Evolutionary conservation across 1,140 invertebrate genomes (phyloP).

Genomic region (Drosophila oshimai): DNA sequence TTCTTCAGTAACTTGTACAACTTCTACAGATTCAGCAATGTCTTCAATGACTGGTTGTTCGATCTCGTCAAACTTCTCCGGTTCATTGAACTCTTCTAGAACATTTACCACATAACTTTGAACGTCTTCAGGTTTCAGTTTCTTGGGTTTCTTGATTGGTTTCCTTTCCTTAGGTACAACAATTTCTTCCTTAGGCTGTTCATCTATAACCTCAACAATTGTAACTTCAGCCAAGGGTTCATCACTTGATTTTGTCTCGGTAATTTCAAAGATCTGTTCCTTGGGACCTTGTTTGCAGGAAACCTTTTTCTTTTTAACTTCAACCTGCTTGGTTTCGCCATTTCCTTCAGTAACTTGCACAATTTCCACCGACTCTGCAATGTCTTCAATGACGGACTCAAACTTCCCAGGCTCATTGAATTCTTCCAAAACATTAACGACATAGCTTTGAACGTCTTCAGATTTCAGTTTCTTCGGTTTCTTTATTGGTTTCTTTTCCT

Average conservation of each 20-base stretch:
- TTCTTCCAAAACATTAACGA: conserved; percentile 42
- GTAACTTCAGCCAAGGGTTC: conserved; percentile 17
- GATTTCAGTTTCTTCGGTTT: conserved; percentile 56
- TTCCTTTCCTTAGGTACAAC: not conserved
- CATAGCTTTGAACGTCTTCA: conserved; percentile 37
- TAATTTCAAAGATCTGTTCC: conserved; percentile 56
- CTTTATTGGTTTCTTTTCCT: conserved; percentile 26
- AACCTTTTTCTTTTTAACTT: conserved; percentile 53
- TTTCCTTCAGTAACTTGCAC: conserved; percentile 16
- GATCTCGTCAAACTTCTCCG: no score
- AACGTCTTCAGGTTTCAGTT: conserved; percentile 49
- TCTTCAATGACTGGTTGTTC: conserved; percentile 46
- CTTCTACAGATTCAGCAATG: conserved; percentile 32
- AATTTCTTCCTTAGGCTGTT: not conserved
- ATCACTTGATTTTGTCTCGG: conserved; percentile 20
- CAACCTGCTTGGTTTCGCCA: conserved; percentile 37
- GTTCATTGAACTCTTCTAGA: conserved; percentile 34
- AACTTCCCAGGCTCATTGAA: conserved; percentile 25
- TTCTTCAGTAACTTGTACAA: conserved; percentile 8
- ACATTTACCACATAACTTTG: conserved; percentile 52
- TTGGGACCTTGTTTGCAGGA: conserved; percentile 47
- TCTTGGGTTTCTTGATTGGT: conserved; percentile 49
- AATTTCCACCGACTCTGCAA: conserved; percentile 13
- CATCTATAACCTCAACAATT: conserved; percentile 4
- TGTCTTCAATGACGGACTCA: conserved; percentile 35